These are phyloP conservation scores for Staurois parvus DNA, from an alignment of 2,797 vertebrate species.

Conservation along the genomic window DNA sequence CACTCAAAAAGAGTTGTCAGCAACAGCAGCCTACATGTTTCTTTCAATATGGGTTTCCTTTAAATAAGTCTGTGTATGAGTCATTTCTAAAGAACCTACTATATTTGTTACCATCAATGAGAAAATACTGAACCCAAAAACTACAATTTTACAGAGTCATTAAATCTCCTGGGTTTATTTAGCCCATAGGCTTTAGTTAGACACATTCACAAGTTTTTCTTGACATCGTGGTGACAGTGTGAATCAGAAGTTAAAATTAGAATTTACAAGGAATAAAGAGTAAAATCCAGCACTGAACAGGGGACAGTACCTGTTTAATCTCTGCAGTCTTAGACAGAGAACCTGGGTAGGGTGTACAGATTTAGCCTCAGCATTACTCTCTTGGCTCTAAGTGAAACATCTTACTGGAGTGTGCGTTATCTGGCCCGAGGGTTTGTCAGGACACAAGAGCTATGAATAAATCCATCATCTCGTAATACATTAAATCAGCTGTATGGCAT, in stretches of 20 bases:
- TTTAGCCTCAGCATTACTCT: neutral
- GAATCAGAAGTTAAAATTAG: slow-evolving; percentile 4
- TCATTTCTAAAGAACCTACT: neutral
- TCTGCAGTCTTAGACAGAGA: neutral
- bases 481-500: neutral
- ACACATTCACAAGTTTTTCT: neutral
- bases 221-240: slow-evolving; percentile 3
- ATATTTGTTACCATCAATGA: neutral
- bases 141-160: neutral
- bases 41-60: neutral
- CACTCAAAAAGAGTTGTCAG: neutral
- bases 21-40: neutral
- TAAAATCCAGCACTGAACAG: neutral
- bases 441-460: slow-evolving; percentile 13
- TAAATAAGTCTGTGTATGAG: neutral
- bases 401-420: neutral
- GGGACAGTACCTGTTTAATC: neutral
- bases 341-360: neutral
- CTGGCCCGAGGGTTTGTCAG: neutral
- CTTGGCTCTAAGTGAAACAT: neutral
- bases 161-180: neutral
- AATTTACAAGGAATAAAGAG: slow-evolving; percentile 1
- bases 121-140: neutral
- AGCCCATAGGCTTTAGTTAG: too few relatives aligned
- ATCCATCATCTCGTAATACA: slow-evolving; percentile 16